Base-by-base conservation (phyloP, 2,113 vertebrate genomes). In the Protobothrops mucrosquamatus region DNA sequence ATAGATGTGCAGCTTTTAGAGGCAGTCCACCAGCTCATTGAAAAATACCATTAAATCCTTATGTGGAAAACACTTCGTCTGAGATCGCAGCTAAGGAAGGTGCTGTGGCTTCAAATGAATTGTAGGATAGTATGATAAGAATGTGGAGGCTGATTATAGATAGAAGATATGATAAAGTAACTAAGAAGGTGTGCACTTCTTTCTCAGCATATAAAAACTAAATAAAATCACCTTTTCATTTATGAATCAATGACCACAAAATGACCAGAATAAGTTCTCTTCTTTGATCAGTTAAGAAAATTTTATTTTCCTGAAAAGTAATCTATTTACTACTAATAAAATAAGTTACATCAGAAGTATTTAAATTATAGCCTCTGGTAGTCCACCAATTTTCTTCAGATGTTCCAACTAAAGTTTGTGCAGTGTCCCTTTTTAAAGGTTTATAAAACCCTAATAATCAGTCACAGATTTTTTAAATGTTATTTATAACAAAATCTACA, bases 21-120 rank as follows among this genome's bases (percentile, higher is more conserved):
- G 26, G 8, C 39, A 56, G 93, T 51, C 94, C n/a, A 95, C 89
- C 91, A 95, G 96, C 93, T 96, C 95, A 91, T 90, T 89, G 94
- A 93, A 85, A 96, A 96, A 57, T 93, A 91, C 55, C 39, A 94
- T 95, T 94, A 96, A 95, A 91, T 91, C 52, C 6, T 24, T 26
- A 86, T 92, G n/a, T 2, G 34, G 54, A 29, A 85, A 64, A 88
- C 48, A 11, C 29, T 3, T 6, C 52, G 85, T 56, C 23, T 48
- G n/a, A 85, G 22, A 90, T 43, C 90, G 55, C 29, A 29, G 26
- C 94, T 94, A 81, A 92, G 85, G 91, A 94, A 85, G 39, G 15
- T 52, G 94, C 74, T 55, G 29, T 26, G 69, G 24, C 46, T 57
- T 61, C 85, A 59, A 95, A 55, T 1, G 92, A 91, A 92, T 9